Base-by-base conservation (phyloP, 2,113 vertebrate genomes). In the Gymnobelideus leadbeateri region DNA sequence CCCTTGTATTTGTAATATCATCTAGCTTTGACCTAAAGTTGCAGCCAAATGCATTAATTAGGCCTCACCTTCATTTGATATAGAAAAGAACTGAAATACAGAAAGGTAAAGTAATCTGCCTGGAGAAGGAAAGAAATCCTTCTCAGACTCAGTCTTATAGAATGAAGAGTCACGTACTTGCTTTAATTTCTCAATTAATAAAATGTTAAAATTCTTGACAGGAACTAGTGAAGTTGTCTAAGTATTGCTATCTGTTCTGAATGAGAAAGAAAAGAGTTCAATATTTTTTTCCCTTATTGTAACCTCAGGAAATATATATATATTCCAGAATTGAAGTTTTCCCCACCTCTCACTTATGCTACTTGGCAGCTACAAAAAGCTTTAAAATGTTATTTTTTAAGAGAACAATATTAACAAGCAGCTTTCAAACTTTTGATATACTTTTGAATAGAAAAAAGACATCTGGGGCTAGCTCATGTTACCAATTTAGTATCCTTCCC, bases 341-440 rank as follows among this genome's bases (percentile, higher is more conserved):
- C 68, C 8, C 94, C 4, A 4, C 91, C 84, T 96, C 28, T 8
- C 68, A 43, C 49, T 96, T 90, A 49, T 92, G 46, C 89, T 91
- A 68, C 53, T 95, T 89, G 91, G 49, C 93, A 96, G 94, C 95
- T 93, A 91, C 25, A 96, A 97, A 97, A 43, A 84, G 92, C 25
- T 16, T 95, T 94, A 94, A 95, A 96, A 95, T 94, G 31, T 89
- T 92, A 77, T 91, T 89, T 95, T 96, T 37, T 37, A 77, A 94
- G 91, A 93, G 91, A 51, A 92, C 50, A 91, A 57, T 37, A 57
- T 94, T 97, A 97, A 96, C 92, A 95, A 97, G 94, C 57, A 95
- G 93, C 92, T 95, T 97, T 96, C 93, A 97, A 96, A 97, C 55
- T 97, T 96, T 90, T 50, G 93, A 92, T 94, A 94, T 93, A 52